Conservation (phyloP, 2,888 invertebrate species). For the Tachina fera region DNA sequence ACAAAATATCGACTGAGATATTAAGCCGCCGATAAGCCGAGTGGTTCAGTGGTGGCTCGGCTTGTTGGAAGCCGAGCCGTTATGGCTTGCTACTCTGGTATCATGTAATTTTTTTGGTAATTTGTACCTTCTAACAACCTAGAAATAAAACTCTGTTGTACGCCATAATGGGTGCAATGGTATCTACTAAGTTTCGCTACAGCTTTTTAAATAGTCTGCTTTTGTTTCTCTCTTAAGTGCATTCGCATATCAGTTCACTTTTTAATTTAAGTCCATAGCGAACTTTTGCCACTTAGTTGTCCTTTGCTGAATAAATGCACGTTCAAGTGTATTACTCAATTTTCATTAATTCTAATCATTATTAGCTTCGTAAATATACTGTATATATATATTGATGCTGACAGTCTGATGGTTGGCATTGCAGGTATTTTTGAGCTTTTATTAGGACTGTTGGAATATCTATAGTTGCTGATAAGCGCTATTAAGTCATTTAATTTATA, state of each 20-base stretch:
- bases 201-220: neutral
- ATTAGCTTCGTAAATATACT: conserved; percentile 19
- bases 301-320: conserved; percentile 15
- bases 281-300: neutral
- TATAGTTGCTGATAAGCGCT: conserved; percentile 43
- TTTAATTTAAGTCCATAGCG: neutral
- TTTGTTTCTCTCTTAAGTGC: neutral
- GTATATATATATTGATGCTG: conserved; percentile 23
- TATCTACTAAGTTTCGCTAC: too few relatives aligned
- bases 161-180: too few relatives aligned
- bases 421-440: neutral
- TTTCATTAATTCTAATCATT: conserved; percentile 46
- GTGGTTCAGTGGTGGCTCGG: too few relatives aligned
- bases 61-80: too few relatives aligned
- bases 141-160: too few relatives aligned
- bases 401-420: neutral
- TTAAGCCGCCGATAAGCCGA: too few relatives aligned
- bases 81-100: too few relatives aligned
- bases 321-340: conserved; percentile 31
- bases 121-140: too few relatives aligned
- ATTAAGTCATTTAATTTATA: conserved; percentile 59
- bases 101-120: too few relatives aligned
- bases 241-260: neutral
- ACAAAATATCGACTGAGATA: too few relatives aligned
- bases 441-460: neutral